A percentile compares a stretch with the other conserved stretches of the same genome.
These are phyloP conservation scores for Neotragus moschatus DNA, from an alignment of 2,113 vertebrate genomes.

Conservation along the genomic window DNA sequence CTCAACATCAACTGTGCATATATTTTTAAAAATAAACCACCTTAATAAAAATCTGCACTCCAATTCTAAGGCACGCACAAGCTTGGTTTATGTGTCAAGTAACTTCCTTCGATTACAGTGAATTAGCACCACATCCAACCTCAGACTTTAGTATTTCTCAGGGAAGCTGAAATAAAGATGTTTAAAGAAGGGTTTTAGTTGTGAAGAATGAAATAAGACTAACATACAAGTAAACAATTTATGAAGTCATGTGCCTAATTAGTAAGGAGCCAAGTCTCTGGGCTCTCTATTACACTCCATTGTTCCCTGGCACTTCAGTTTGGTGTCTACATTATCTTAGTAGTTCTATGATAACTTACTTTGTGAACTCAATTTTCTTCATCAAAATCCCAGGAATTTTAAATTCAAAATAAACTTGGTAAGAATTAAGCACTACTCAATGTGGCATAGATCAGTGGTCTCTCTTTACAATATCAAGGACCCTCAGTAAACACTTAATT, in stretches of 20 bases:
- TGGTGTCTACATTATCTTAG: background rate
- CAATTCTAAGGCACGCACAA: background rate
- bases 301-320: background rate
- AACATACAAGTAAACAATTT: background rate
- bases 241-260: background rate
- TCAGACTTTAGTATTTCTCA: background rate
- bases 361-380: slow-evolving; percentile 1
- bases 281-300: background rate
- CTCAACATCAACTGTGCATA: background rate
- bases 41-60: background rate
- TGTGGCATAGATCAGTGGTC: background rate
- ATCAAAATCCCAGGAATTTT: background rate
- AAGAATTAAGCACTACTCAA: background rate
- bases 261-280: background rate
- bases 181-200: background rate
- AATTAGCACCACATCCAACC: background rate
- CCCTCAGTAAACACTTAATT: background rate
- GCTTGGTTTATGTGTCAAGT: background rate
- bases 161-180: background rate
- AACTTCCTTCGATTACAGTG: background rate
- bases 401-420: background rate
- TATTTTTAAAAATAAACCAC: background rate
- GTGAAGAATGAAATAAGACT: background rate
- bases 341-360: background rate
- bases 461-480: background rate